These are phyloP conservation scores for Rhabdomys pumilio DNA, from an alignment of 2,797 vertebrate species.

Conservation along the genomic window DNA sequence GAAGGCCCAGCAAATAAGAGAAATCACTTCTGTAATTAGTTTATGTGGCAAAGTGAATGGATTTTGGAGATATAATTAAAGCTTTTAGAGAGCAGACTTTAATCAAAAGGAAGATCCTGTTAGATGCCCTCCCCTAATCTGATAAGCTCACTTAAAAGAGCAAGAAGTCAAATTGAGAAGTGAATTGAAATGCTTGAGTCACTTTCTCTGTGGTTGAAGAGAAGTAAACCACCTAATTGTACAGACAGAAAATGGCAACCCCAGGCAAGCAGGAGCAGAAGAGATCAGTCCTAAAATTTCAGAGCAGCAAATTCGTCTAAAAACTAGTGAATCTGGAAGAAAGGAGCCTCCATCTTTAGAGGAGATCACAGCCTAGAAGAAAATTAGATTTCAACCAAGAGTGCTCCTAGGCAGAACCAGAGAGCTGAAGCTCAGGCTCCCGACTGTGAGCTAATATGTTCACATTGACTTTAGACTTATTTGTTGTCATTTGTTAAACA, in stretches of 20 bases:
- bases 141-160: neutral
- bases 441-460: neutral
- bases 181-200: neutral
- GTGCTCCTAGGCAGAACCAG: neutral
- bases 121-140: neutral
- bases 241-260: neutral
- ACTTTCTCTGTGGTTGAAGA: neutral
- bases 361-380: neutral
- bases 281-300: neutral
- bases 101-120: slow-evolving; percentile 18
- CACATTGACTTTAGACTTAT: neutral
- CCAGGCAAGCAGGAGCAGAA: neutral
- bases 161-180: neutral
- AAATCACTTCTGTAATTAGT: neutral
- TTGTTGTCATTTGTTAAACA: neutral
- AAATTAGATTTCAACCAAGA: neutral
- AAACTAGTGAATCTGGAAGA: neutral
- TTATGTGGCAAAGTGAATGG: neutral
- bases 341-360: neutral
- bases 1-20: neutral
- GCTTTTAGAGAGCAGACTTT: neutral
- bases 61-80: slow-evolving; percentile 21
- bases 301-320: neutral
- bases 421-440: neutral
- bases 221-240: neutral